Conservation (phyloP, 37 sponge, comb jelly and placozoan genomes). For the Halisarca cf. caerulea region DNA sequence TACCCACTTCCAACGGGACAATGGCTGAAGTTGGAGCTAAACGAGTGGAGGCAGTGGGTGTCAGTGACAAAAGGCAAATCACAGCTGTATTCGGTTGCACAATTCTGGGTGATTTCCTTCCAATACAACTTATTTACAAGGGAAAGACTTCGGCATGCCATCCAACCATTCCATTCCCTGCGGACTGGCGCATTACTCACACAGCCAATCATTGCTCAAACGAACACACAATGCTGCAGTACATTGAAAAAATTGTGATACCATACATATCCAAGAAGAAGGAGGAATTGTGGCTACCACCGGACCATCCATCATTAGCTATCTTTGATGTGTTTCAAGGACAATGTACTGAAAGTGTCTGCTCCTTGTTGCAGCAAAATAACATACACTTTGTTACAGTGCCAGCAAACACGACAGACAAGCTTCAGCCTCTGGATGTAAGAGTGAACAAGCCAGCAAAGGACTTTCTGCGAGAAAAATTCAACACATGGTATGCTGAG, state of each 20-base stretch:
- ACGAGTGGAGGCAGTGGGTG: conserved; percentile 5
- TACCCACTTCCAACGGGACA: conserved; percentile 27
- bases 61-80: conserved; percentile 30
- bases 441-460: conserved; percentile 36
- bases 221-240: conserved; percentile 21
- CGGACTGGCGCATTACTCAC: conserved; percentile 11
- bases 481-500: conserved; percentile 26
- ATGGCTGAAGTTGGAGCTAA: conserved; percentile 9
- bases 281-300: not conserved
- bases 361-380: not conserved
- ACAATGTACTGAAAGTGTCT: conserved; percentile 1
- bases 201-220: conserved; percentile 35
- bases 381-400: conserved; percentile 5
- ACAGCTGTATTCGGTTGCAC: conserved; percentile 28
- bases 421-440: conserved; percentile 46
- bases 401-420: conserved; percentile 44
- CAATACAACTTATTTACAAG: conserved; percentile 15
- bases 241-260: not conserved
- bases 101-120: conserved; percentile 9
- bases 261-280: conserved; percentile 7
- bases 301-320: not conserved
- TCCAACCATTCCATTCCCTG: conserved; percentile 14
- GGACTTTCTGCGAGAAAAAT: not conserved
- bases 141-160: conserved; percentile 32
- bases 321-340: conserved; percentile 45